Conservation (phyloP, 2,888 invertebrate species). For the Pandemis heparana region DNA sequence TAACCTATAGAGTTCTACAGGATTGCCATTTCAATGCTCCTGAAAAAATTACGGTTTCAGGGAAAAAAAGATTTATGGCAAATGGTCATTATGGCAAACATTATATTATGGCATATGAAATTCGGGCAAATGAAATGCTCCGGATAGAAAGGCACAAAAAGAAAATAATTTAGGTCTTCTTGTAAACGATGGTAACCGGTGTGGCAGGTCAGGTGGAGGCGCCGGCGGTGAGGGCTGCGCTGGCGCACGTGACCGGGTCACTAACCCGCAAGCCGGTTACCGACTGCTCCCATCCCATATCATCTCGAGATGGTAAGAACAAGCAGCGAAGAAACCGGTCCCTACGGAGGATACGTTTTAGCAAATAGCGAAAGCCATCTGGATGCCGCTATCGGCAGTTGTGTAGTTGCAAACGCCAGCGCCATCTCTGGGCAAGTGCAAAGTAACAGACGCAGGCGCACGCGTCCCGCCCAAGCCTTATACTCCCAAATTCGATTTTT, state of each 20-base stretch:
- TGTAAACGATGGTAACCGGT: background rate
- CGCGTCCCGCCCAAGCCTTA: background rate
- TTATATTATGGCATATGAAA: too few relatives aligned
- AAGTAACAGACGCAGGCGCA: background rate
- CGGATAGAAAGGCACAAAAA: background rate
- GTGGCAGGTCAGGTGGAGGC: conserved; percentile 13
- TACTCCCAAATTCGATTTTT: too few relatives aligned
- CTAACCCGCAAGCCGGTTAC: conserved; percentile 20
- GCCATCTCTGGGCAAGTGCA: background rate
- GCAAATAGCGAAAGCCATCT: background rate
- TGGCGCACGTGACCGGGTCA: conserved; percentile 7
- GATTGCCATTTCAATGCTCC: too few relatives aligned
- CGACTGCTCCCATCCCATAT: background rate
- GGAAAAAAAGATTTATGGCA: too few relatives aligned
- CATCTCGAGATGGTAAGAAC: background rate
- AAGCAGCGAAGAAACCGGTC: background rate
- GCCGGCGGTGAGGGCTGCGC: conserved; percentile 19
- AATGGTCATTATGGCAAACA: too few relatives aligned
- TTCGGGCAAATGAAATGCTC: too few relatives aligned
- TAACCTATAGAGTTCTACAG: too few relatives aligned
- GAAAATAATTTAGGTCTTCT: background rate
- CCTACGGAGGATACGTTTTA: background rate
- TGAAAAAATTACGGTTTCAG: too few relatives aligned
- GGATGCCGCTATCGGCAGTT: background rate
- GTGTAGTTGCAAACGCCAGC: background rate